Evolutionary conservation across 2,888 invertebrate genomes (phyloP).

Genomic region (Drosophila flavopinicola): DNA sequence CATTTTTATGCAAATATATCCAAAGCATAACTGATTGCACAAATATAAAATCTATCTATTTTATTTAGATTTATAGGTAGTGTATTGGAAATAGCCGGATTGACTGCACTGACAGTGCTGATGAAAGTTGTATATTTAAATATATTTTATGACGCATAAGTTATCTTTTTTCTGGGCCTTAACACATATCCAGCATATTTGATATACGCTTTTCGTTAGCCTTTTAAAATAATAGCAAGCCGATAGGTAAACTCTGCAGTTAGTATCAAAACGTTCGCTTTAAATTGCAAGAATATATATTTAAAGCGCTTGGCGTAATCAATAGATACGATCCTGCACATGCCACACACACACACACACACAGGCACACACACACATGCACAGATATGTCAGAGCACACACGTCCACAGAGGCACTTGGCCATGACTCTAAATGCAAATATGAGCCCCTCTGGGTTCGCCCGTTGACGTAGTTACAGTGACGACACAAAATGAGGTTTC

Average conservation of each 20-base stretch:
- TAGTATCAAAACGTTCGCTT: constrained; percentile 23
- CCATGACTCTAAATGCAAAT: constrained; percentile 65
- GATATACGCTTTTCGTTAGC: no score
- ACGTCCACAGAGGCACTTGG: constrained; percentile 29
- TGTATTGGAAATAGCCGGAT: no score
- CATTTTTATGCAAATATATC: no score
- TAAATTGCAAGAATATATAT: constrained; percentile 42
- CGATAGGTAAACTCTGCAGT: background rate
- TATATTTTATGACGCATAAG: no score
- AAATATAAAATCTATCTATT: no score
- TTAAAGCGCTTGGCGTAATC: constrained; percentile 54
- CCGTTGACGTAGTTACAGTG: constrained; percentile 56
- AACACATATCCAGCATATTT: no score
- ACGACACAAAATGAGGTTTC: constrained; percentile 61
- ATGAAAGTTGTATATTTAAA: no score
- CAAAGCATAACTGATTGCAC: no score
- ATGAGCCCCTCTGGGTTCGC: constrained; percentile 37
- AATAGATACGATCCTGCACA: constrained; percentile 47
- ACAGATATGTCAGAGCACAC: background rate
- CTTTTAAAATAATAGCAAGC: background rate
- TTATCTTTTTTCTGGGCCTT: no score
- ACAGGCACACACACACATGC: no score
- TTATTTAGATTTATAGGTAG: no score
- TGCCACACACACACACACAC: constrained; percentile 9
- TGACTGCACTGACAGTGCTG: no score